Evolutionary conservation across 2,113 vertebrate genomes (phyloP).

Genomic region (Pogonocichla stellata): DNA sequence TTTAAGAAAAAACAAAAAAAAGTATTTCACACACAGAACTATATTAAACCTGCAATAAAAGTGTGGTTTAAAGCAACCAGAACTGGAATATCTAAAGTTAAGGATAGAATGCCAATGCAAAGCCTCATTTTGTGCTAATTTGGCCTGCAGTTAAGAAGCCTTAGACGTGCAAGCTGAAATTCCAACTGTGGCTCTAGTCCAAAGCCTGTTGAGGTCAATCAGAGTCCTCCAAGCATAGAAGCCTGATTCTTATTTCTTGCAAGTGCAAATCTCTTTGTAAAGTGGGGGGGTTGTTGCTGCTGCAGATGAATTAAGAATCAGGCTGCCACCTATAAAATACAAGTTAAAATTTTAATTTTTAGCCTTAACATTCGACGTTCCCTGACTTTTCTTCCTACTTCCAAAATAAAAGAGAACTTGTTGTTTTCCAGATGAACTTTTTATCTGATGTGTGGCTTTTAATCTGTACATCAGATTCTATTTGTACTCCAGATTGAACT

Average conservation of each 20-base stretch:
- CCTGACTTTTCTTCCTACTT: neutral
- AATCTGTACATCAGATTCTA: slow-evolving; percentile 65
- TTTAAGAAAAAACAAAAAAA: neutral
- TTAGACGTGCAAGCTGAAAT: slow-evolving; percentile 62
- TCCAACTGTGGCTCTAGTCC: slow-evolving; percentile 51
- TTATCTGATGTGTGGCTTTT: slow-evolving; percentile 63
- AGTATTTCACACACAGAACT: slow-evolving; percentile 35
- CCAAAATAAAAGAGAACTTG: neutral
- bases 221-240: slow-evolving; percentile 30
- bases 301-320: neutral
- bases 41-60: slow-evolving; percentile 55
- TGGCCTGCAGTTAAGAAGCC: slow-evolving; percentile 59
- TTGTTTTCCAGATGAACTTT: slow-evolving; percentile 17
- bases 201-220: slow-evolving; percentile 56
- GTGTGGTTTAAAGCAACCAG: slow-evolving; percentile 58
- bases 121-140: slow-evolving; percentile 48
- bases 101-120: slow-evolving; percentile 41
- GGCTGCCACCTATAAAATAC: neutral
- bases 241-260: slow-evolving; percentile 41
- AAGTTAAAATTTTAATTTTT: neutral
- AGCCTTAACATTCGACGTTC: slow-evolving; percentile 17
- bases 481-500: slow-evolving; percentile 64
- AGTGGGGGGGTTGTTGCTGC: neutral
- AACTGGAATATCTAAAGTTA: slow-evolving; percentile 62
- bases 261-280: slow-evolving; percentile 26